phyloP scores from a whole-genome alignment of 2,888 invertebrate genomes.

The Oxytorus armatus region DNA sequence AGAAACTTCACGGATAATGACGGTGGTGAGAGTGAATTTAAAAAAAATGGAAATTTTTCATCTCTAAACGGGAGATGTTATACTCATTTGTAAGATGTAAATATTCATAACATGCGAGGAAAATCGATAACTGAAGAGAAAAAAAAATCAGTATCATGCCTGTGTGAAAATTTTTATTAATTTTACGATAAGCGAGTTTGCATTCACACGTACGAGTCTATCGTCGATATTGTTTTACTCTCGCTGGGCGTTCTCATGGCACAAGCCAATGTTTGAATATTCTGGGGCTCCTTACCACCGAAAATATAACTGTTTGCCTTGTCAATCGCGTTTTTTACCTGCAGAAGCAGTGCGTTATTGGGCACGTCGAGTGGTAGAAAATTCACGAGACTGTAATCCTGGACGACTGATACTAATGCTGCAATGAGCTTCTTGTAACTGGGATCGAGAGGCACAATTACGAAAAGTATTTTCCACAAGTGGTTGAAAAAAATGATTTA shows the following conservation, averaged over 20 bases:
- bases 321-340: slow-evolving; percentile 92
- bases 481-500: neutral
- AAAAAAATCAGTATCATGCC: neutral
- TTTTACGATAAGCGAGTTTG: neutral
- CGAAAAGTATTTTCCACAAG: slow-evolving; percentile 4
- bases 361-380: slow-evolving; percentile 93
- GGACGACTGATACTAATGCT: slow-evolving; percentile 93
- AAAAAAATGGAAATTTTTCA: slow-evolving; percentile 9
- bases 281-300: slow-evolving; percentile 93
- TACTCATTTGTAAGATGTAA: slow-evolving; percentile 36
- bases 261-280: slow-evolving; percentile 93
- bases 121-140: slow-evolving; percentile 2
- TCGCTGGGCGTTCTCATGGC: slow-evolving; percentile 90
- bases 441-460: neutral
- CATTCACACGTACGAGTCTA: slow-evolving; percentile 79
- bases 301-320: slow-evolving; percentile 96
- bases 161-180: neutral
- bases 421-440: slow-evolving; percentile 94
- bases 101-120: slow-evolving; percentile 20
- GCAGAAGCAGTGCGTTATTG: slow-evolving; percentile 90
- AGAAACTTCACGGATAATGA: slow-evolving; percentile 22
- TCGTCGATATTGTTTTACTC: slow-evolving; percentile 81
- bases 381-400: slow-evolving; percentile 95
- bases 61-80: neutral
- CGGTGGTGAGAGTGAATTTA: neutral